phyloP scores from a whole-genome alignment of 2,888 invertebrate species.

The Amphipoea oculea region DNA sequence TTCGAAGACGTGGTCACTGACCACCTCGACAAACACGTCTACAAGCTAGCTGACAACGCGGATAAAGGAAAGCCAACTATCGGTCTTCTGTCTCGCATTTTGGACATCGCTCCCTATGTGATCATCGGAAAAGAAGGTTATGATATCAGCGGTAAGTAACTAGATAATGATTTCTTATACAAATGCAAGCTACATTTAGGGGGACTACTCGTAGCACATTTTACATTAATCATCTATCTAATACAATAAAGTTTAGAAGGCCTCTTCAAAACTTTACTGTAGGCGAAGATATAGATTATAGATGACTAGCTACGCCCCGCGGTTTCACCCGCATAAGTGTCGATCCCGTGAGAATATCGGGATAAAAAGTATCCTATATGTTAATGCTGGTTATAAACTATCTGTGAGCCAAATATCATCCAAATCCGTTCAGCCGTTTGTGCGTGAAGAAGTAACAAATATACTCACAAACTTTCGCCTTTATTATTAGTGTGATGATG shows the following conservation, averaged over 20 bases:
- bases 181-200: background rate
- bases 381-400: no score
- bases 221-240: background rate
- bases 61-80: constrained; percentile 85
- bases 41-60: constrained; percentile 83
- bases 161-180: background rate
- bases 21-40: constrained; percentile 92
- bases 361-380: no score
- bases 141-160: constrained; percentile 41
- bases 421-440: no score
- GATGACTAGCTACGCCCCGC: no score
- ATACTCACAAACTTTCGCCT: no score
- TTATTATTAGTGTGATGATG: background rate
- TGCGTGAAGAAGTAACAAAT: no score
- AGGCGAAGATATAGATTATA: background rate
- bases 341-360: no score
- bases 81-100: constrained; percentile 93
- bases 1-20: constrained; percentile 75
- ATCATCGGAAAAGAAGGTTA: constrained; percentile 85
- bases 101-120: constrained; percentile 94
- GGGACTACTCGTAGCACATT: background rate
- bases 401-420: no score
- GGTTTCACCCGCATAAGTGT: no score
- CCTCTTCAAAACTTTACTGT: background rate
- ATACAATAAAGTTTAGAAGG: background rate